Evolutionary conservation across 1,140 invertebrate species (phyloP), one percentile per base, ranked within the genome.

Genomic region (Eriosoma lanigerum): DNA sequence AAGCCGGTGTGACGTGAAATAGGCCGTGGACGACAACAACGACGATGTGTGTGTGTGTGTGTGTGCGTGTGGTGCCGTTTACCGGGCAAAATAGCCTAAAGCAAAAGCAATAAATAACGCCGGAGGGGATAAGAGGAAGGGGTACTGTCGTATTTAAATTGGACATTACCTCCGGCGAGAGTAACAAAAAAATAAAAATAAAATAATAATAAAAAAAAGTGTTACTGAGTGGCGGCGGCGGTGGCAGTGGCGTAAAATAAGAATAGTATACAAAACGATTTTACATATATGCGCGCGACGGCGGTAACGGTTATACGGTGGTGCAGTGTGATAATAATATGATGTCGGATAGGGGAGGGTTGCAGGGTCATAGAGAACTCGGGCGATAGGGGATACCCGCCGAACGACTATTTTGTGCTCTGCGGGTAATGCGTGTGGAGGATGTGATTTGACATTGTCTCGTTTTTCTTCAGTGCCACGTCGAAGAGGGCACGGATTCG

Each of bases 71-170:
- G n/a, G n/a, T 13, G 21, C 38, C 66, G 44, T 13, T 48, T 48
- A 72, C 48, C 38, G 50, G 19, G 56, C 32, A 48, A 62, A 78
- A 78, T 78, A 62, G 75, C 75, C 75, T 48, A 62, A 48, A 62
- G 56, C 24, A 62, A 60, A 60, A 52, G 75, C 75, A 60, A 78
- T 78, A 78, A 78, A 78, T 78, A 78, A 78, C 75, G 56, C 44
- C 17, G 56, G 56, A 21, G 9, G 44, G 38, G 15, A 21, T 46
- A 70, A 15, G 26, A 24, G 70, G 17, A 12, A 19, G 29, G 54
- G 38, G 1, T 8, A 32, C 56, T 78, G 75, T 78, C 75, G 75
- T 78, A 78, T 78, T 78, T 78, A 78, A 78, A 78, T 78, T 78
- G 75, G 75, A 78, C 75, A 78, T 78, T 78, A 78, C 75, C 75